These are phyloP conservation scores for Neodon shergylaensis DNA, from an alignment of 2,113 vertebrate genomes.

Conservation along the genomic window DNA sequence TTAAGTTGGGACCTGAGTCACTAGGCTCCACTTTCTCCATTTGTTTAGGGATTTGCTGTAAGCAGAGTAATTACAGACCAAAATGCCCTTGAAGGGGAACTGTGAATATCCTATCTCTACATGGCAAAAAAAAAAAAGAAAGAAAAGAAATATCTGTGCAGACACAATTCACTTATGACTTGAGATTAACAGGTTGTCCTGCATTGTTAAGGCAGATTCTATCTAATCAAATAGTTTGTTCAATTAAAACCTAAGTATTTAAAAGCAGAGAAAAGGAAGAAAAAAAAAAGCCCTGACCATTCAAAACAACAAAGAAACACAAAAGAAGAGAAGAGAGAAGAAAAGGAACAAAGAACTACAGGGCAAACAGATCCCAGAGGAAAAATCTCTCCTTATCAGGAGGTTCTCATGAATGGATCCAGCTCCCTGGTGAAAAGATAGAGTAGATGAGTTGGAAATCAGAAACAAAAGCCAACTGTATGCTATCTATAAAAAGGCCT, in stretches of 20 bases:
- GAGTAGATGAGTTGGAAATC: fast-evolving
- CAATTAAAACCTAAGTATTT: not conserved
- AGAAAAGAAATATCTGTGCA: too few species aligned
- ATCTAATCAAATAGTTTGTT: too few species aligned
- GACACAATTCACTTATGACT: not conserved
- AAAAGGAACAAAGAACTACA: not conserved
- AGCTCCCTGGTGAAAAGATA: too few species aligned
- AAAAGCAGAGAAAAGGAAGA: not conserved
- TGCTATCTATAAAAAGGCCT: not conserved
- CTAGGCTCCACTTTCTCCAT: not conserved
- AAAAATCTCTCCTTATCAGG: not conserved
- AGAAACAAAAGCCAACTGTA: not conserved
- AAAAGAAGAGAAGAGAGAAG: not conserved
- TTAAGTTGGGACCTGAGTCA: not conserved
- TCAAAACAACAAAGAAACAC: not conserved
- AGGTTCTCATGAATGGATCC: not conserved
- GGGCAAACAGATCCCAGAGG: not conserved
- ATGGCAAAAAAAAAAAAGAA: fast-evolving
- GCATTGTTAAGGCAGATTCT: not conserved
- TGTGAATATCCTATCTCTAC: fast-evolving
- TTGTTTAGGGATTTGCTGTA: fast-evolving
- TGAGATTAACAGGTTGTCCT: not conserved
- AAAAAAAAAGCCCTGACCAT: not conserved
- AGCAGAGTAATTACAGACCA: not conserved
- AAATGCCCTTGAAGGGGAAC: not conserved